Evolutionary conservation across 2,797 vertebrate species (phyloP), one percentile per base, ranked within the genome.

Genomic region (Numenius phaeopus): DNA sequence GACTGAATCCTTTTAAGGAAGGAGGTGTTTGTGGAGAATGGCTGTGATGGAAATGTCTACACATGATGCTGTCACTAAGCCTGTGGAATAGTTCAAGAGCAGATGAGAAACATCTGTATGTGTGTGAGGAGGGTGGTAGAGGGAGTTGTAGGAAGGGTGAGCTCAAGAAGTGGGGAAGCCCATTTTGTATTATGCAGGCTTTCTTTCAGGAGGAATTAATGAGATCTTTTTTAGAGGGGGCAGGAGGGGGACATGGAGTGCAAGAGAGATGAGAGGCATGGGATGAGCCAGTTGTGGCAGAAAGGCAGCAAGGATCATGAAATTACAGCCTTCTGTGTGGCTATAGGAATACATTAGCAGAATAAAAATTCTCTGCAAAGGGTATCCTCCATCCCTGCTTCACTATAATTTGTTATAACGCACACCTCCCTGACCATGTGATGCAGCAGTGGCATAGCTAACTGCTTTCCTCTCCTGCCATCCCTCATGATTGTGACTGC

Each of bases 401-500:
- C n/a, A 19, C 0, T 54, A 1, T 46, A 3, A 50, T 27, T 85
- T 40, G 24, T 65, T 34, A 8, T 19, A 40, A 16, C 17, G 4
- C 0, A 1, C n/a, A 14, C 27, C 40, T 79, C 78, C 49, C 70
- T 57, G 58, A 44, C 29, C 66, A 5, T 9, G 1, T 3, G 40
- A 23, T 44, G 42, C 47, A 78, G 61, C 72, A 88, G 37, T 42
- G 39, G 16, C 69, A 19, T 12, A 47, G 47, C 39, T 61, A 7
- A 37, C 37, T 65, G 24, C 47, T 66, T 70, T 75, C 52, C n/a
- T 90, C 61, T 78, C 49, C 44, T 78, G 73, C 46, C 5, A 1
- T 64, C 4, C 0, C 18, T 80, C 3, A 0, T 40, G 22, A 14
- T 1, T 50, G 58, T 39, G 34, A 18, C 37, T 71, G n/a, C 54